Base-by-base conservation (phyloP, 2,797 vertebrate species). In the Adelosebastes latens region DNA sequence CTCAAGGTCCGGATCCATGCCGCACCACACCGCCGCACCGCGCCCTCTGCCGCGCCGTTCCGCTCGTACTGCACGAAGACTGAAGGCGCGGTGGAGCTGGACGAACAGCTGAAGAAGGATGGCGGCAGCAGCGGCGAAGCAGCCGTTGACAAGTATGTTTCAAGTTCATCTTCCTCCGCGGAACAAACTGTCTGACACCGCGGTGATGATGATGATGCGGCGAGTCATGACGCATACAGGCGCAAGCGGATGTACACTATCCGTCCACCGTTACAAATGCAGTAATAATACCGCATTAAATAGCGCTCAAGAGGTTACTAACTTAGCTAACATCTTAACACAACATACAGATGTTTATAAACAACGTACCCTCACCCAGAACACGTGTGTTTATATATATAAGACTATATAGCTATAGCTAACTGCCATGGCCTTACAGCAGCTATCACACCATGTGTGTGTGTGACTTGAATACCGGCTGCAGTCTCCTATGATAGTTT, bases 21-120 rank as follows among this genome's bases (percentile, higher is more conserved):
- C 69, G 87, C 80, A 11, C 24, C 79, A 11, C 74, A 18, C n/a
- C 87, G 85, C 55, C 81, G 85, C 76, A 2, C 84, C 74, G 74
- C 77, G 7, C 84, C 82, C 42, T 70, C 24, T 61, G 76, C 61
- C 61, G 73, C 63, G 7, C 71, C 58, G 5, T 8, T 29, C 61
- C 93, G 95, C 64, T 67, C 74, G 0, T 94, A 93, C 25, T 96
- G 96, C 81, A 88, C 86, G 20, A 96, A 95, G 72, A 88, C 94
- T 0, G 96, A 94, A 39, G 93, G 90, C 18, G 87, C 91, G 1
- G 88, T 90, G 67, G 89, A 81, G 11, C 31, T 82, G 32, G 84
- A 93, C 11, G 94, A 95, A 0, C 90, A 84, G 27, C 70, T 60
- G 67, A 96, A 95, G 83, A 95, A 93, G 77, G 93, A 95, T 74